phyloP scores from a whole-genome alignment of 2,113 vertebrate species.

The Myotis lucifugus region DNA sequence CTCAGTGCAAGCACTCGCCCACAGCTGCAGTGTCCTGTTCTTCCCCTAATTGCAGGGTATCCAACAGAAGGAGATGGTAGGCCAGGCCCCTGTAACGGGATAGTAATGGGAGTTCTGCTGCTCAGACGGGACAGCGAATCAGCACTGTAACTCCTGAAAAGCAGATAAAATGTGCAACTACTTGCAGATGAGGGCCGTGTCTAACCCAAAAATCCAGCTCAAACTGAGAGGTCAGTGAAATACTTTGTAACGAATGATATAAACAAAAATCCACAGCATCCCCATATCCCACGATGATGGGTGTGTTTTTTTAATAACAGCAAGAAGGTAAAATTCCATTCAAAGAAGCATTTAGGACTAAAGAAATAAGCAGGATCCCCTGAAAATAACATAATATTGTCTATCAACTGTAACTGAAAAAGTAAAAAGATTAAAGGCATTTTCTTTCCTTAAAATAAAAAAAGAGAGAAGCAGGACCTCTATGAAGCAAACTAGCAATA shows the following conservation, averaged over 20 bases:
- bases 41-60: too few species aligned
- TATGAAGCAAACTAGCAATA: not conserved
- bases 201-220: not conserved
- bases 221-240: not conserved
- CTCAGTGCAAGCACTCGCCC: fast-evolving
- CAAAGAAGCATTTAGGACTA: not conserved
- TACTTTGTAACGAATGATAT: not conserved
- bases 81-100: fast-evolving
- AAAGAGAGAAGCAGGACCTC: not conserved
- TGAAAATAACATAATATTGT: not conserved
- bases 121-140: too few species aligned
- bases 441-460: not conserved
- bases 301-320: not conserved
- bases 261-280: not conserved
- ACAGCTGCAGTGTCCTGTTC: fast-evolving
- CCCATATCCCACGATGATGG: not conserved
- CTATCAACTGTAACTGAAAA: not conserved
- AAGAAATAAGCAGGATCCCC: not conserved
- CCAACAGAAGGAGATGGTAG: fast-evolving
- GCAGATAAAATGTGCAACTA: fast-evolving
- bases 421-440: not conserved
- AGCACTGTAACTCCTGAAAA: fast-evolving
- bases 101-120: fast-evolving
- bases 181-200: not conserved
- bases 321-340: not conserved